These are phyloP conservation scores for Falco rusticolus DNA, from an alignment of 2,797 vertebrate genomes.

Conservation along the genomic window DNA sequence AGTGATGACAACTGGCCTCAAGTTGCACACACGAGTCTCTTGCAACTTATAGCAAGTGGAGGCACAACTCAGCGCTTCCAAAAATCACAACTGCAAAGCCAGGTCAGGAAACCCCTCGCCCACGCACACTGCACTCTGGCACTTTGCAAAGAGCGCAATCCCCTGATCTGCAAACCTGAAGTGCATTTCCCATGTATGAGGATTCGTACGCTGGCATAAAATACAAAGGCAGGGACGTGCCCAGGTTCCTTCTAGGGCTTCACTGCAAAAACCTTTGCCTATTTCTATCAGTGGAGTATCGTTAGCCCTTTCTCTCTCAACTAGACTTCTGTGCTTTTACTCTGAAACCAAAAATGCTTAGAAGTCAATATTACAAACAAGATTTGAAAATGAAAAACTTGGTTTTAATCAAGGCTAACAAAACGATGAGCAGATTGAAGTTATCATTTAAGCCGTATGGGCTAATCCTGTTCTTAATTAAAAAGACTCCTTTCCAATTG, in stretches of 20 bases:
- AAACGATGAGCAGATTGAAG: slow-evolving; percentile 6
- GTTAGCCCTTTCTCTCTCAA: background rate
- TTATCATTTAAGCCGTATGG: background rate
- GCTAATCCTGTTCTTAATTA: slow-evolving; percentile 44
- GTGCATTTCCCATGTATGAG: rapidly evolving
- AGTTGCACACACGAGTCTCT: background rate
- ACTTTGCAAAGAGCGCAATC: background rate
- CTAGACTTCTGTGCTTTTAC: background rate
- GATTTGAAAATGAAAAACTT: background rate
- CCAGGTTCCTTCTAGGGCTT: background rate
- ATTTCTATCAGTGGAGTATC: background rate
- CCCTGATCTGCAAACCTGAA: background rate
- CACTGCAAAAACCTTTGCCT: background rate
- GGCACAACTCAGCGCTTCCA: background rate
- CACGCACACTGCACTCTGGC: rapidly evolving
- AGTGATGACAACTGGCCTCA: background rate
- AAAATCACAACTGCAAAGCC: background rate
- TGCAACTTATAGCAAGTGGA: background rate
- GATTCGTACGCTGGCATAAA: background rate
- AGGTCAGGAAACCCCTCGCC: background rate
- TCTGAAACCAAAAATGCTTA: background rate
- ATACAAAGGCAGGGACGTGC: background rate
- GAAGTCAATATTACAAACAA: background rate
- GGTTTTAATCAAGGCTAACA: slow-evolving; percentile 43
- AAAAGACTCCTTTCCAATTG: background rate